Conservation (phyloP, 2,888 invertebrate genomes). For the Salpingus planirostris region DNA sequence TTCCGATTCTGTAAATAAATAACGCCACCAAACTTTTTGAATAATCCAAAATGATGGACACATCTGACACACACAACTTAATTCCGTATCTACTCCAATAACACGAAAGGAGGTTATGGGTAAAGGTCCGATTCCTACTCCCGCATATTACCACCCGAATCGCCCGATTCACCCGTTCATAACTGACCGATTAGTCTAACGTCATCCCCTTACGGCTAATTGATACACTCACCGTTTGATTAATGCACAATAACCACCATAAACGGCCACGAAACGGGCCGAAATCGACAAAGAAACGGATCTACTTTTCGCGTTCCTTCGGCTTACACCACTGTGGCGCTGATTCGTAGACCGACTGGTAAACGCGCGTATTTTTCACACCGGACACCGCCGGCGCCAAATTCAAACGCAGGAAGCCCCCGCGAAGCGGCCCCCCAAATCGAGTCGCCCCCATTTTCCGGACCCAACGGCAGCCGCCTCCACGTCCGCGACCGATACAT, state of each 20-base stretch:
- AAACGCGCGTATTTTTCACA: slow-evolving; percentile 37
- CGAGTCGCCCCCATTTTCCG: too few species aligned
- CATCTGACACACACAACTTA: slow-evolving; percentile 65
- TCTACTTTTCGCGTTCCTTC: slow-evolving; percentile 38
- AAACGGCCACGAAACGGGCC: too few species aligned
- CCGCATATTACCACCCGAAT: slow-evolving; percentile 37
- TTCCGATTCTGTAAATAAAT: slow-evolving; percentile 36
- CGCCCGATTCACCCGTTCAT: slow-evolving; percentile 24
- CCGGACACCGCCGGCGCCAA: slow-evolving; percentile 27
- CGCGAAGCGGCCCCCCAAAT: too few species aligned
- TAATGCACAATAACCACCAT: slow-evolving; percentile 1
- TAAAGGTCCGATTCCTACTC: slow-evolving; percentile 64
- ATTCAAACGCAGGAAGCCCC: too few species aligned
- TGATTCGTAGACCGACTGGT: slow-evolving; percentile 30
- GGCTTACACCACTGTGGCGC: slow-evolving; percentile 35
- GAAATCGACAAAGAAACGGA: too few species aligned
- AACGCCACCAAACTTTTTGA: slow-evolving; percentile 41
- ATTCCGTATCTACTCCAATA: slow-evolving; percentile 68
- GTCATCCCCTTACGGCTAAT: slow-evolving; percentile 3
- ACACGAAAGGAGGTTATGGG: slow-evolving; percentile 69
- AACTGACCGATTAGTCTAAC: too few species aligned
- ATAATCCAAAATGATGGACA: slow-evolving; percentile 46
- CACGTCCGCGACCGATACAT: too few species aligned
- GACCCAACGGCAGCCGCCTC: too few species aligned
- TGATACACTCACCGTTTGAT: too few species aligned